Evolutionary conservation across 2,888 invertebrate species (phyloP), one percentile per base, ranked within the genome.

Genomic region (Chaetogeoica ovagalla): DNA sequence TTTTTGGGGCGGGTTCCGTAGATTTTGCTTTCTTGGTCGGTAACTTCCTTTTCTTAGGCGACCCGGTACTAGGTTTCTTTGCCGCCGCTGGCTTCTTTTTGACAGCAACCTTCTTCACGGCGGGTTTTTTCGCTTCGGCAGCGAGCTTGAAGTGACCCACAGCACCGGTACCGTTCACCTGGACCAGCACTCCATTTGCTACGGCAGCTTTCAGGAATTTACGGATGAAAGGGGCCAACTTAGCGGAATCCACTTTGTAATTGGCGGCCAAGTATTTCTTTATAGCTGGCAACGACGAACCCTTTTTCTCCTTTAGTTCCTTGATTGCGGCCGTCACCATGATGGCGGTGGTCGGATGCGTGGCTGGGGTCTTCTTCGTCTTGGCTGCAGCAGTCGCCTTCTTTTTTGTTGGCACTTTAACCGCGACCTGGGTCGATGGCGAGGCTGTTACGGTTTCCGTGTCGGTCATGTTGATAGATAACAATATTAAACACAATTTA

Each of bases 321-420:
- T 15, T 52, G 70, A 90, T 88, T 2, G 91, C 90, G 57, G 86
- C 86, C 83, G 87, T 88, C 0, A 91, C 90, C 90, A 91, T 90
- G 52, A 87, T 86, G 1, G 88, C 84, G 0, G 88, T 88, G 23
- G 86, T 87, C 0, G 90, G 90, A 85, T 89, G 89, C 37, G 85
- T 83, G 2, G 88, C 85, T 83, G 86, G 86, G 6, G 84, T 83
- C n/a, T 84, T 83, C 9, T 82, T 83, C 0, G 82, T 59, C 6
- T 79, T 65, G 1, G 83, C 66, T 70, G 84, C 83, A 13, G 83
- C 82, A 82, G 73, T 84, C 15, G 83, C 82, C 79, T 84, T 84
- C 82, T 84, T 85, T 15, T 83, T 83, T 19, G 84, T 83, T 8
- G 30, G 30, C 30, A 83, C 81, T 13, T 62, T 62, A 15, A 71